These are phyloP conservation scores for Fragum fragum DNA, from an alignment of 2,888 invertebrate species.

Conservation along the genomic window DNA sequence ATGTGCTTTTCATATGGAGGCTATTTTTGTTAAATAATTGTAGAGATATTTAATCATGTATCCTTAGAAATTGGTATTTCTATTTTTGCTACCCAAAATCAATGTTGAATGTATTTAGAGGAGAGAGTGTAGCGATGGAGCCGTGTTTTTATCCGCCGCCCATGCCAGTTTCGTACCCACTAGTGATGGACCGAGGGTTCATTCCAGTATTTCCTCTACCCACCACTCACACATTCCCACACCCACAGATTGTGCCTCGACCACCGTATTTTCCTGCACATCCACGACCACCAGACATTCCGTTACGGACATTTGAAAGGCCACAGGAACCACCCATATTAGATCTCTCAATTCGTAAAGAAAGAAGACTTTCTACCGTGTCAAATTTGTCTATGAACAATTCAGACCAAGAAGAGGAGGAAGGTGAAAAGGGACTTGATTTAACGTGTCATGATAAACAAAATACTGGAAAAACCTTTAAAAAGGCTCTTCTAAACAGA, in stretches of 20 bases:
- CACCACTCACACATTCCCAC: conserved; percentile 42
- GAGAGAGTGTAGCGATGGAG: conserved; percentile 18
- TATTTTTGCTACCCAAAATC: background rate
- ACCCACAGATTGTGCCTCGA: conserved; percentile 57
- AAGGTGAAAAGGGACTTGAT: conserved; percentile 60
- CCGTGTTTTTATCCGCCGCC: conserved; percentile 21
- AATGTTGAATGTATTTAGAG: conserved; percentile 23
- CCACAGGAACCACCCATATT: conserved; percentile 47
- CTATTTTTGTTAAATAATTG: background rate
- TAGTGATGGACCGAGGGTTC: conserved; percentile 52
- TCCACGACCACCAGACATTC: conserved; percentile 32
- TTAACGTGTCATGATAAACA: conserved; percentile 61
- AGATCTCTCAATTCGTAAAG: conserved; percentile 61
- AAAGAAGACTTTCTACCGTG: conserved; percentile 38
- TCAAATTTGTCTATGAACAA: conserved; percentile 12
- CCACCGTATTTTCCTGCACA: conserved; percentile 42
- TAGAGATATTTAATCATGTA: background rate
- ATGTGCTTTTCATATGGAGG: background rate
- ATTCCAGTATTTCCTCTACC: conserved; percentile 45
- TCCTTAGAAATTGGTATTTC: background rate
- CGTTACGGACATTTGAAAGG: background rate
- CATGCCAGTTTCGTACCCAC: conserved; percentile 58
- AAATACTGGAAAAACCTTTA: conserved; percentile 64
- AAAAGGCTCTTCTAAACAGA: conserved; percentile 65
- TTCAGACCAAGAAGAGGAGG: conserved; percentile 19